Conservation (phyloP, 2,797 vertebrate species). For the Hylomyscus alleni region DNA sequence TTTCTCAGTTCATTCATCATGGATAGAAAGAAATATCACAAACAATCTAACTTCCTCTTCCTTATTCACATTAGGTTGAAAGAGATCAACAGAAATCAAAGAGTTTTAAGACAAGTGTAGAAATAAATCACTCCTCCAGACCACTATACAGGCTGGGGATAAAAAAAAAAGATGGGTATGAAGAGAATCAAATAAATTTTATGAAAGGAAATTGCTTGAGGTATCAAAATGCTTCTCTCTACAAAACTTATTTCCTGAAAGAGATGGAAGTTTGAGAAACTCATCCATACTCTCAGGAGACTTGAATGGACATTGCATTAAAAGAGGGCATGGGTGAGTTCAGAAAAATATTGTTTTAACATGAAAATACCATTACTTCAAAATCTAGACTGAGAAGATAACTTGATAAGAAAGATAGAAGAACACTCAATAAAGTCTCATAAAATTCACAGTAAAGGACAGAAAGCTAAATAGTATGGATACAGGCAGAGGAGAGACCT, state of each 20-base stretch:
- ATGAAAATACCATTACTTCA: constrained; percentile 25
- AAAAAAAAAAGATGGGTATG: background rate
- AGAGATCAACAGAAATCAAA: background rate
- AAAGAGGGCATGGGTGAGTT: background rate
- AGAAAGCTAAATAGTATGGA: background rate
- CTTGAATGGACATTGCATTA: background rate
- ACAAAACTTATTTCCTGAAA: constrained; percentile 38
- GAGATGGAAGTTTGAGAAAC: background rate
- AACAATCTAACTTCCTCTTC: background rate
- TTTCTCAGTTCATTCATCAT: background rate
- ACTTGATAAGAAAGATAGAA: background rate
- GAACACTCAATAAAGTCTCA: background rate
- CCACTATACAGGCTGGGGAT: background rate
- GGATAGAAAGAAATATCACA: background rate
- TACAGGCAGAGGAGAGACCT: background rate
- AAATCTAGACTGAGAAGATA: background rate
- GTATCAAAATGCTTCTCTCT: background rate
- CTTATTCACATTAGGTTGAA: background rate
- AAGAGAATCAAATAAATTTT: background rate
- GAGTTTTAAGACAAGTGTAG: too few relatives aligned
- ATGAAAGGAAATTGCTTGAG: constrained; percentile 26
- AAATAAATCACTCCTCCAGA: background rate
- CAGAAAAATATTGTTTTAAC: constrained; percentile 37
- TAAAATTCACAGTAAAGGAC: background rate
- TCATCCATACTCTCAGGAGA: constrained; percentile 24